Percentiles rank a stretch among this genome's conserved stretches.
Evolutionary conservation across 2,797 vertebrate genomes (phyloP).

Genomic region (Pseudotriccus pelzelni): DNA sequence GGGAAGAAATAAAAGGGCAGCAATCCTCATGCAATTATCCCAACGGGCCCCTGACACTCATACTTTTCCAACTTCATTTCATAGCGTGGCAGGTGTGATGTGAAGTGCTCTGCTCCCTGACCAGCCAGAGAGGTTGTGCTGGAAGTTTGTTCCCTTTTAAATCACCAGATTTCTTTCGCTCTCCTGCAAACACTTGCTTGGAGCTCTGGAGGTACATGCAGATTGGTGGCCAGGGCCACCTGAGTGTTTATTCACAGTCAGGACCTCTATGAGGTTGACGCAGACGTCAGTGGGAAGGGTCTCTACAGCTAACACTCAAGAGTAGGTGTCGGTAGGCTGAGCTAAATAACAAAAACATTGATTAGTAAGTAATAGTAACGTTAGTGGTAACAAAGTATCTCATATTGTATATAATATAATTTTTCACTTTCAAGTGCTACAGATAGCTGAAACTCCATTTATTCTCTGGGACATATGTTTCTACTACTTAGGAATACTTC

Average conservation of each 20-base stretch:
- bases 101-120: neutral
- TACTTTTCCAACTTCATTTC: neutral
- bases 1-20: neutral
- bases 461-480: neutral
- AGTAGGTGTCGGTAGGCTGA: neutral
- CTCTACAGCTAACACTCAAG: neutral
- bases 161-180: neutral
- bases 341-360: neutral
- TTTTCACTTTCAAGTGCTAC: neutral
- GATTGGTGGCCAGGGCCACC: neutral
- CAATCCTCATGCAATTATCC: neutral
- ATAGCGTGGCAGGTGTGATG: neutral
- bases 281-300: neutral
- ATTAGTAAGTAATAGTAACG: neutral
- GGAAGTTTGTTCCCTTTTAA: neutral
- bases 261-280: accelerated
- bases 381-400: neutral
- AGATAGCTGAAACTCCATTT: neutral
- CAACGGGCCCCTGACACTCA: accelerated
- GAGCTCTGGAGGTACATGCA: neutral
- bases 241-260: neutral
- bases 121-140: neutral
- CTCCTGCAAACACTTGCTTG: neutral
- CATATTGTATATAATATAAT: neutral
- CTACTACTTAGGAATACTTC: neutral